Conservation (phyloP, 2,888 invertebrate genomes). For the Acanthococcus lagerstroemiae region DNA sequence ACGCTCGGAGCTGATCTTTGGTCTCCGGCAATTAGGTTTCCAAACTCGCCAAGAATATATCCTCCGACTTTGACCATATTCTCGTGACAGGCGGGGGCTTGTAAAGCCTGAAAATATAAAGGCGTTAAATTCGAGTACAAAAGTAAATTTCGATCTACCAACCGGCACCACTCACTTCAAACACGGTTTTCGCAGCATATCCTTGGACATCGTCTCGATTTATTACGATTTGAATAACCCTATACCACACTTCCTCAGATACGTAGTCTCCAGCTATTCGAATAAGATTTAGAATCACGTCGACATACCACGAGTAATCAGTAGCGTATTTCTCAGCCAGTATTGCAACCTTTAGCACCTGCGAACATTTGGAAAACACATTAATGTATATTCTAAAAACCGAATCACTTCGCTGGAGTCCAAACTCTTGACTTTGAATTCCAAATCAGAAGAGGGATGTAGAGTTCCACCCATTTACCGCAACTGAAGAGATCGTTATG, state of each 20-base stretch:
- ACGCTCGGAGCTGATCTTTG: conserved; percentile 92
- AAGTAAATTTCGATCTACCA: neutral
- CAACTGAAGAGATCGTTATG: no score
- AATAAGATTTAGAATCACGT: conserved; percentile 96
- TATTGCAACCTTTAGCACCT: conserved; percentile 94
- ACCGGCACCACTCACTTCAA: conserved; percentile 55
- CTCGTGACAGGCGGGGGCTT: conserved; percentile 98
- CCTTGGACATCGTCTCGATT: conserved; percentile 99
- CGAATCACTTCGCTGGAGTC: no score
- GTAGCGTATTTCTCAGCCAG: conserved; percentile 98
- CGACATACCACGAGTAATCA: conserved; percentile 98
- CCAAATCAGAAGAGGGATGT: no score
- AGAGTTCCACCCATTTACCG: no score
- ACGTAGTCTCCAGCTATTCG: conserved; percentile 99
- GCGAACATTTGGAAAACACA: conserved; percentile 17
- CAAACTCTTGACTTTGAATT: no score
- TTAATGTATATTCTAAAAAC: neutral
- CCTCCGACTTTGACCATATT: conserved; percentile 99
- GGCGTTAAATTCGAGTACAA: neutral
- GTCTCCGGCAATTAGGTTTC: conserved; percentile 98
- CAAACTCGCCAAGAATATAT: conserved; percentile 97
- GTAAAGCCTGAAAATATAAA: conserved; percentile 56
- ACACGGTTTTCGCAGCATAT: conserved; percentile 98
- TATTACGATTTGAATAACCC: conserved; percentile 98
- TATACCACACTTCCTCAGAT: conserved; percentile 99